These are phyloP conservation scores for Sciurus carolinensis DNA, from an alignment of 2,797 vertebrate genomes.

Conservation along the genomic window DNA sequence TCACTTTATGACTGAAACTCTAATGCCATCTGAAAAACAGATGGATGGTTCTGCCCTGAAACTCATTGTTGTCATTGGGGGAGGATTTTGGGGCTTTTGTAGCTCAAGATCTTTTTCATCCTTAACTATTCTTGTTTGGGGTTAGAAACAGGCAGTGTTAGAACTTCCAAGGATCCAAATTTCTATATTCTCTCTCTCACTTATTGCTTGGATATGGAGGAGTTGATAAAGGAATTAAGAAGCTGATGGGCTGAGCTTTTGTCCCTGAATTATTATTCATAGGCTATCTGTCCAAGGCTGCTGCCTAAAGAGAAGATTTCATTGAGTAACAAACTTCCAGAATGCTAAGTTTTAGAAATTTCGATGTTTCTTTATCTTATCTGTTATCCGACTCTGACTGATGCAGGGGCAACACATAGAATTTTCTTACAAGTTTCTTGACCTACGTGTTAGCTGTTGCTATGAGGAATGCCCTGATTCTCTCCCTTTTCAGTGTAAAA, in stretches of 20 bases:
- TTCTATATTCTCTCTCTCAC: neutral
- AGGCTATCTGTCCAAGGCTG: neutral
- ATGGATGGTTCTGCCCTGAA: neutral
- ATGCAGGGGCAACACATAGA: neutral
- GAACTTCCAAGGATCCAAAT: neutral
- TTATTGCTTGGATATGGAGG: neutral
- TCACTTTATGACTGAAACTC: neutral
- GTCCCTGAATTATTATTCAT: neutral
- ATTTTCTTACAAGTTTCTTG: conserved; percentile 38
- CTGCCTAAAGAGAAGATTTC: conserved; percentile 28
- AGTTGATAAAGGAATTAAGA: neutral
- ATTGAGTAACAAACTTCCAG: neutral
- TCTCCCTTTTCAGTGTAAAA: conserved; percentile 16
- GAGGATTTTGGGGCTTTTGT: neutral
- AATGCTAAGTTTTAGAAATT: conserved; percentile 19
- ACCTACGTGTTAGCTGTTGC: neutral
- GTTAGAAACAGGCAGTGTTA: neutral
- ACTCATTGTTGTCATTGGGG: neutral
- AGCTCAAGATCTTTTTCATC: neutral
- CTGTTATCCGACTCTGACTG: neutral
- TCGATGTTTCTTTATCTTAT: neutral
- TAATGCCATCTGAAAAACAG: neutral
- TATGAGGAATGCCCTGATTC: neutral
- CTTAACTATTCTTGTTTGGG: neutral
- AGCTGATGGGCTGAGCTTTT: neutral